Base-by-base conservation (phyloP, 2,113 vertebrate species). In the Aphyosemion australe region DNA sequence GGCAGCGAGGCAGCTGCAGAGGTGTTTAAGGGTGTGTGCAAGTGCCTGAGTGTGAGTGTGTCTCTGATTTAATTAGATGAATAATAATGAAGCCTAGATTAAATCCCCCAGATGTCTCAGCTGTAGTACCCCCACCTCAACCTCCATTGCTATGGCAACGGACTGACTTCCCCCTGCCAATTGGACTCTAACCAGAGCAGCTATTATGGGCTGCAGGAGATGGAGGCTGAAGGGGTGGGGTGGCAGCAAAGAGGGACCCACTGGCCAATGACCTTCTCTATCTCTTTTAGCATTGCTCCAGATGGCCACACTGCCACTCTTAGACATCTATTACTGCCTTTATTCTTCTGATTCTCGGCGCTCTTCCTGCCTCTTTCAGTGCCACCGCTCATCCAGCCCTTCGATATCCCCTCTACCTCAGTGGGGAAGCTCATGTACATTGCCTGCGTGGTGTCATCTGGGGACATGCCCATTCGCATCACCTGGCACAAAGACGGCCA, bases 401-500 rank as follows among this genome's bases (percentile, higher is more conserved):
- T 99, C 11, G 97, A 99, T 88, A 98, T 99, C 90, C 97, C 97
- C 0, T 97, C 97, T 0, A 97, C 97, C 69, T 99, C 97, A 81
- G 98, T 98, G 1, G 97, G 97, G 67, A 98, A 99, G 89, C 95
- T 98, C 60, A 96, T 99, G 89, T 99, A 99, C 90, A 98, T 99
- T 64, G 97, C 97, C 69, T 99, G 97, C 0, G 97, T 99, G 93
- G 96, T 99, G 76, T 98, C 97, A 57, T 99, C 97, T 0, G 97
- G 97, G 50, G 97, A 99, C 92, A 98, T 98, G 97, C 97, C 97
- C 82, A 99, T 99, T 89, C 96, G 96, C 79, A 99, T 99, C 92
- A 98, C 97, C 70, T 99, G 97, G 97, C 94, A 96, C 87, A 99
- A 99, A 90, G 97, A 99, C 0, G 97, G 97, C 8, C 97, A 99